Evolutionary conservation across 2,888 invertebrate species (phyloP).

Genomic region (Leptopterna dolabrata): DNA sequence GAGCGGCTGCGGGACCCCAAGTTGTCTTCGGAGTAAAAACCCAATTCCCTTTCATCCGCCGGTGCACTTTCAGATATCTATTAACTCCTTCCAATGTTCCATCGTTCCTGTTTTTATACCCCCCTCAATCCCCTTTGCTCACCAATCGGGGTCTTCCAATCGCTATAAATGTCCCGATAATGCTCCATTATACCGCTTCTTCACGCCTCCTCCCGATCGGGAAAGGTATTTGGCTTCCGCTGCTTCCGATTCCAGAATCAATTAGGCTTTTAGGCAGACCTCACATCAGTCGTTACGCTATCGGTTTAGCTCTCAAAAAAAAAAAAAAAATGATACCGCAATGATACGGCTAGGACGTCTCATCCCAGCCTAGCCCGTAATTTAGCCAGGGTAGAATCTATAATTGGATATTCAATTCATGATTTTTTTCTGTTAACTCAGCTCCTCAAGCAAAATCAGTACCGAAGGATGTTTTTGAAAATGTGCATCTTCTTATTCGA

Average conservation of each 20-base stretch:
- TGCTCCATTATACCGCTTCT: slow-evolving; percentile 4
- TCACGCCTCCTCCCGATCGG: neutral
- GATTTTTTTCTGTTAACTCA: too few relatives aligned
- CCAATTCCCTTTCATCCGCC: slow-evolving; percentile 34
- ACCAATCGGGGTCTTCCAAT: neutral
- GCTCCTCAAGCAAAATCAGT: too few relatives aligned
- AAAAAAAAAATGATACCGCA: too few relatives aligned
- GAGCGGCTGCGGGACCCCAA: neutral
- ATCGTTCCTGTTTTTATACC: neutral
- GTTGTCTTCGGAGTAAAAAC: slow-evolving; percentile 4
- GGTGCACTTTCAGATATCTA: slow-evolving; percentile 35
- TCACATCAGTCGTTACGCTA: too few relatives aligned
- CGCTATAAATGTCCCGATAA: slow-evolving; percentile 21
- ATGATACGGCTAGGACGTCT: too few relatives aligned
- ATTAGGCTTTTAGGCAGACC: too few relatives aligned
- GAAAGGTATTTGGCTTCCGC: neutral
- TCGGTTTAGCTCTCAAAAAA: too few relatives aligned
- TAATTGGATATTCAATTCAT: too few relatives aligned
- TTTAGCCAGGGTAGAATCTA: too few relatives aligned
- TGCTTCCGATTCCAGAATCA: neutral
- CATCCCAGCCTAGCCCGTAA: too few relatives aligned
- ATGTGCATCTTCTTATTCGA: too few relatives aligned
- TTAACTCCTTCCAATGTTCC: neutral
- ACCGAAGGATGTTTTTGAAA: too few relatives aligned
- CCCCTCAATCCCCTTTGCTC: neutral